Evolutionary conservation across 2,113 vertebrate species (phyloP).

Genomic region (Microtus richardsoni): DNA sequence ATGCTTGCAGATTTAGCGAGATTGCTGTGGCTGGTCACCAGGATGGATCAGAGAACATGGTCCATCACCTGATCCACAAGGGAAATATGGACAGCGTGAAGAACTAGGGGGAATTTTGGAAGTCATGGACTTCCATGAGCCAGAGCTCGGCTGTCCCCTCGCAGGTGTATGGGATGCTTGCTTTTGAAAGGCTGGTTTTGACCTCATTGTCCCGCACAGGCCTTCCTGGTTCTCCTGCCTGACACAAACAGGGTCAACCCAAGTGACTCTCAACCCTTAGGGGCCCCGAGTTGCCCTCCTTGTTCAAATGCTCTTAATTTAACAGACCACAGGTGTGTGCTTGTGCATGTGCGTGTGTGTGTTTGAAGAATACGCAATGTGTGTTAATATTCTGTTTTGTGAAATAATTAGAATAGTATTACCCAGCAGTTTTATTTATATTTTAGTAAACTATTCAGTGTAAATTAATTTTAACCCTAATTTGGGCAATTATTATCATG

Average conservation of each 20-base stretch:
- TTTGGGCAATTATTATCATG: not conserved
- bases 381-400: not conserved
- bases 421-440: not conserved
- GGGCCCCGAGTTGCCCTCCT: not conserved
- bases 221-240: fast-evolving
- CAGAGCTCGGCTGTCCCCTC: not conserved
- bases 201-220: not conserved
- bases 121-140: not conserved
- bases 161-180: fast-evolving
- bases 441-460: not conserved
- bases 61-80: fast-evolving
- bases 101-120: too few relatives aligned
- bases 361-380: not conserved
- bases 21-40: too few relatives aligned
- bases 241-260: fast-evolving
- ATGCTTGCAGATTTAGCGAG: not conserved
- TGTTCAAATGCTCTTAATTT: not conserved
- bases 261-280: not conserved
- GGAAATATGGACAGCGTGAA: too few relatives aligned
- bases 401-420: not conserved
- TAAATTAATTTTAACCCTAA: not conserved
- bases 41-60: not conserved
- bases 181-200: fast-evolving
- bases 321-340: too few relatives aligned
- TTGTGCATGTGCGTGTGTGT: not conserved